Base-by-base conservation (phyloP, 2,888 invertebrate genomes). In the Phortica okadai region DNA sequence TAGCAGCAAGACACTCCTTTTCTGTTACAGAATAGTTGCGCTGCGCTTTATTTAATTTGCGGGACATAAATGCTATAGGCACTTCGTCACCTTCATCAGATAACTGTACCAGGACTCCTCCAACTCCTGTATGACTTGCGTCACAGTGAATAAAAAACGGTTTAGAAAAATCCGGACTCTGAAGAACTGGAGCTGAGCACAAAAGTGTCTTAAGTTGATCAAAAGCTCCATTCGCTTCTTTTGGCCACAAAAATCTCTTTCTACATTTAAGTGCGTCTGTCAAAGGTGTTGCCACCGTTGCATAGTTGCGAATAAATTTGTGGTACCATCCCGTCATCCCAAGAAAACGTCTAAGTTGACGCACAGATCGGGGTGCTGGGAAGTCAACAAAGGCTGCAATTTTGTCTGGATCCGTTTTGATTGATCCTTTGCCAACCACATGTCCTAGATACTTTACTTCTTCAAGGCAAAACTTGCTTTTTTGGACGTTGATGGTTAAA, bases 1-100 rank as follows among this genome's bases (percentile, higher is more conserved):
- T 54, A 0, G 74, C 78, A 1, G 78, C 79, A 41, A 78, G 21
- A 10, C 79, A 80, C 21, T 78, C 79, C 16, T 72, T 45, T 16
- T 80, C 78, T 2, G 75, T 77, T 2, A 77, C 77, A 6, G 69
- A 69, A 56, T 75, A 77, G n/a, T 77, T 75, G 6, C 45, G 42
- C 16, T 77, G 77, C 25, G 64, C 16, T 16, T 56, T 42, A 72
- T 74, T 78, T 0, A 78, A 33, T 50, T 78, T 77, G 21, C 77
- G 50, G 0, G 76, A 76, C 10, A 70, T 45, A 8, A 45, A n/a
- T n/a, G n/a, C n/a, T n/a, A n/a, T n/a, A n/a, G 45, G 6, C 6
- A 45, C 45, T 45, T 45, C 10, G 72, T 41, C 1, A 74, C 62
- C 8, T 77, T 74, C 5, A 72, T 72, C 0, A 14, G 44, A 74